Base-by-base conservation (phyloP, 1,140 invertebrate species). In the Polypedilum pembai region DNA sequence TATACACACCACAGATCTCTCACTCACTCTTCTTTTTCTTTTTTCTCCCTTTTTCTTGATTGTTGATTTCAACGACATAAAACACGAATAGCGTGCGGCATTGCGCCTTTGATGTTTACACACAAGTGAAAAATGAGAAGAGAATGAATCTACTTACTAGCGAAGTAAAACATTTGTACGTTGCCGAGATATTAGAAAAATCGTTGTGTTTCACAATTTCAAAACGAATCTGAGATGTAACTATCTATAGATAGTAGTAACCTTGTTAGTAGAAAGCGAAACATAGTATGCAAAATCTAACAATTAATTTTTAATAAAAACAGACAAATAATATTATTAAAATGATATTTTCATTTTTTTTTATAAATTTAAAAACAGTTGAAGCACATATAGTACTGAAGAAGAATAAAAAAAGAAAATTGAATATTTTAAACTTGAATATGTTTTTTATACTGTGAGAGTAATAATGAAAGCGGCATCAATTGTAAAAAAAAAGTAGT, bases 261-360 rank as follows among this genome's bases (percentile, higher is more conserved):
- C 45, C 12, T 8, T 12, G 24, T 33, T 33, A 33, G 5, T 33
- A 33, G 24, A 33, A 33, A 56, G 45, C 45, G 45, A n/a, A 8
- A 56, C n/a, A 56, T 56, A 12, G 18, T 69, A 69, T 69, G 65
- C 65, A 69, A 20, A 69, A 69, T n/a, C 45, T 69, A 69, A 69
- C 65, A 69, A 20, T n/a, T 69, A 69, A 69, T 69, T 69, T n/a
- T n/a, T n/a, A n/a, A n/a, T n/a, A n/a, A n/a, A n/a, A 69, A 69
- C 65, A 69, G 8, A 18, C 65, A 18, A 69, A 69, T 69, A 69
- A 69, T 18, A 69, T 69, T 18, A 69, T 20, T 69, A 18, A 69
- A 69, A 69, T 69, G 65, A 69, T 69, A 69, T 69, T 20, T 56
- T 15, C n/a, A 56, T 10, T 56, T 56, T 15, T 12, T 56, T 12